Percentiles rank a stretch among this genome's conserved stretches.
Evolutionary conservation across 2,888 invertebrate species (phyloP).

Genomic region (Drosophila lacicola): DNA sequence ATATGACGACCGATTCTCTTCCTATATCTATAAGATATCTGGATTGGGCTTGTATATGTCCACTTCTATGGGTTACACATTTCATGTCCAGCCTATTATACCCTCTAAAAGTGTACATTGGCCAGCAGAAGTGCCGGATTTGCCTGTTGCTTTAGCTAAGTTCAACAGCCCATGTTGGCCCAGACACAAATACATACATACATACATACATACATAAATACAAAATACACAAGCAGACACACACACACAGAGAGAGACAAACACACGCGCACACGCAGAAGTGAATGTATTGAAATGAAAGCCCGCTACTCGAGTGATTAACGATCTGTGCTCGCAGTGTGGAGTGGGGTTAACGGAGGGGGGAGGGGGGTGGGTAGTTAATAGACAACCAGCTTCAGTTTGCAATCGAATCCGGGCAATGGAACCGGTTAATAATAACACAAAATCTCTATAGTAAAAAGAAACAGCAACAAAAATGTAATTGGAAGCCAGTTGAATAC

Average conservation of each 20-base stretch:
- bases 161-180: conserved; percentile 41
- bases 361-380: background rate
- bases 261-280: conserved; percentile 5
- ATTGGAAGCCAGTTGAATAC: conserved; percentile 26
- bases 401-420: conserved; percentile 46
- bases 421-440: conserved; percentile 45
- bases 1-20: too few species aligned
- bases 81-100: too few species aligned
- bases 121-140: background rate
- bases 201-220: conserved; percentile 3
- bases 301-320: conserved; percentile 29
- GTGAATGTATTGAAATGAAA: conserved; percentile 36
- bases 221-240: background rate
- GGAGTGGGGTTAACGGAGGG: background rate
- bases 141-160: conserved; percentile 27
- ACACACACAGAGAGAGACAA: background rate
- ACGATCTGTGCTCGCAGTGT: background rate
- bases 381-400: conserved; percentile 35
- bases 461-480: conserved; percentile 3
- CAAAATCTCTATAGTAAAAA: background rate
- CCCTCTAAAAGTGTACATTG: too few species aligned
- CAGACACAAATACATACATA: conserved; percentile 6
- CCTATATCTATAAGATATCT: too few species aligned
- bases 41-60: too few species aligned
- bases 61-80: too few species aligned